Conservation (phyloP, 37 sponge, comb jelly and placozoan genomes). For the Aplysina aerophoba region DNA sequence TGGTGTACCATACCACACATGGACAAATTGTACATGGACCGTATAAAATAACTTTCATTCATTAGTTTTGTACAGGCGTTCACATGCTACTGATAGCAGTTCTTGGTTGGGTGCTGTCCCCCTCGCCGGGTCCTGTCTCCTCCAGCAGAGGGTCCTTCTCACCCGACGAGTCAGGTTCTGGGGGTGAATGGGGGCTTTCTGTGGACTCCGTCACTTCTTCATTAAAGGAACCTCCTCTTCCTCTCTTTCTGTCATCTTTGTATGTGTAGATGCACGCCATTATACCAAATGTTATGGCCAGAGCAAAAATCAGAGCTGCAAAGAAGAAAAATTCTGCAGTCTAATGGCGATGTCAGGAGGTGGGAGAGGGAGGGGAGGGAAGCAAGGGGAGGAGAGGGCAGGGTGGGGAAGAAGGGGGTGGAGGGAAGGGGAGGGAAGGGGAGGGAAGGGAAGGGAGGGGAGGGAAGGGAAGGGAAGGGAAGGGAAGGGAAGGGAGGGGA, state of each 20-base stretch:
- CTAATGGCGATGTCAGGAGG: slow-evolving; percentile 32
- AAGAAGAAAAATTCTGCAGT: slow-evolving; percentile 93
- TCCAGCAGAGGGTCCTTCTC: slow-evolving; percentile 25
- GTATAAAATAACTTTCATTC: too few species aligned
- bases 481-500: neutral
- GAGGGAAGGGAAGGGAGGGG: too few species aligned
- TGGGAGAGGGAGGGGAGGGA: neutral
- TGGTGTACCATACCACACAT: too few species aligned
- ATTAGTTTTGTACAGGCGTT: too few species aligned
- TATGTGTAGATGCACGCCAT: slow-evolving; percentile 89
- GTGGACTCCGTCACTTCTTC: neutral
- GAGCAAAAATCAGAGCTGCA: slow-evolving; percentile 70
- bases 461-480: neutral
- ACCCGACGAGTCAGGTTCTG: neutral
- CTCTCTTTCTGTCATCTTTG: slow-evolving; percentile 30
- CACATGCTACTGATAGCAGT: too few species aligned
- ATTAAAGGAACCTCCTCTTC: neutral
- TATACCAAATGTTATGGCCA: slow-evolving; percentile 78
- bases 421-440: too few species aligned
- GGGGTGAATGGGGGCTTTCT: too few species aligned
- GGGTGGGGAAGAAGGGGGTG: too few species aligned
- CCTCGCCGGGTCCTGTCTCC: neutral
- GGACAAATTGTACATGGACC: too few species aligned
- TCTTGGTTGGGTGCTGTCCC: too few species aligned
- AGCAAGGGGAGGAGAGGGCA: too few species aligned